Conservation (phyloP, 2,113 vertebrate genomes). For the Pao palembangensis region DNA sequence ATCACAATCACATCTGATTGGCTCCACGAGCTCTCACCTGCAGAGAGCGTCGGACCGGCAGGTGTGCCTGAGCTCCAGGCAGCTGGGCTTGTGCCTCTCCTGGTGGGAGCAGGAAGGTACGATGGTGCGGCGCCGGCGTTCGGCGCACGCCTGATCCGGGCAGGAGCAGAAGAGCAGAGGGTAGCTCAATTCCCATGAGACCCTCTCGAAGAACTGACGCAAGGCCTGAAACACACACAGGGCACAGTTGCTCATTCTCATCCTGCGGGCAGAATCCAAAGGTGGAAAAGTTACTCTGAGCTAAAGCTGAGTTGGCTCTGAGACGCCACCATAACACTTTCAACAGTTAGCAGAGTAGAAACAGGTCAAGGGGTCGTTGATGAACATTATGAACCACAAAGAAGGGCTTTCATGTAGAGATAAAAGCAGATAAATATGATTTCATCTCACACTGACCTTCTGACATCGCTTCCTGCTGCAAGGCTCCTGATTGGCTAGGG, state of each 20-base stretch:
- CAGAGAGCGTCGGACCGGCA: slow-evolving; percentile 87
- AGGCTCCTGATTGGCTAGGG: slow-evolving; percentile 71
- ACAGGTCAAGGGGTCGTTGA: neutral
- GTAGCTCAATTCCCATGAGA: slow-evolving; percentile 87
- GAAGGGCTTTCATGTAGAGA: neutral
- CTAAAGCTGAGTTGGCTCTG: neutral
- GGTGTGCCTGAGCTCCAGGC: slow-evolving; percentile 79
- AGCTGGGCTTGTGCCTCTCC: slow-evolving; percentile 84
- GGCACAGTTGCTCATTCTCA: neutral
- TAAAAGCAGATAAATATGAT: neutral
- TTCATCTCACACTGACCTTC: slow-evolving; percentile 66
- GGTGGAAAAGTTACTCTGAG: neutral
- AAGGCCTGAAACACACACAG: slow-evolving; percentile 68
- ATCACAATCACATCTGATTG: neutral
- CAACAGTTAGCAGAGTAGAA: neutral
- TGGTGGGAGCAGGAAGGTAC: slow-evolving; percentile 91
- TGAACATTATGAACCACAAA: neutral
- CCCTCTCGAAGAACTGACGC: slow-evolving; percentile 92
- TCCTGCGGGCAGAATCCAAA: neutral
- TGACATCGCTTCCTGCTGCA: slow-evolving; percentile 91
- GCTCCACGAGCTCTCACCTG: slow-evolving; percentile 67
- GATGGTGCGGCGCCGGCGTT: slow-evolving; percentile 90
- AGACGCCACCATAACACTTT: neutral
- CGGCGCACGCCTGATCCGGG: slow-evolving; percentile 85
- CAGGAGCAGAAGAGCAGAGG: slow-evolving; percentile 95